Base-by-base conservation (phyloP, 92 coral and sea anemone genomes). In the Epizoanthus ramosus region DNA sequence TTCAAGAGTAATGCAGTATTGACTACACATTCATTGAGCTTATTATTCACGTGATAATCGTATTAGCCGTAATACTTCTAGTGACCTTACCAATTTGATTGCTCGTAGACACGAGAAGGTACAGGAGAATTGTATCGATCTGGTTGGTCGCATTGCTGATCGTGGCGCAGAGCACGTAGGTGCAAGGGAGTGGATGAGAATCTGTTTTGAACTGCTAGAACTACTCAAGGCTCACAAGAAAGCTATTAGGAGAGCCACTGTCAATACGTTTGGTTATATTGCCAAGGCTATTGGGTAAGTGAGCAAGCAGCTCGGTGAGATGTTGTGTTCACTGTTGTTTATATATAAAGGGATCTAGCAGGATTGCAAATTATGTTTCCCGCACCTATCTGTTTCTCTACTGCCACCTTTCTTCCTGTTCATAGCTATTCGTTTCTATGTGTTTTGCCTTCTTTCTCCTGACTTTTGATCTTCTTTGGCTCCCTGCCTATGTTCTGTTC, bases 111-210 rank as follows among this genome's bases (percentile, higher is more conserved):
- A 97, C 73, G 99, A 94, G 80, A 97, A 94, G 75, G 98, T 94
- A 18, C 98, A 97, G 70, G 99, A 97, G 83, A 97, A 97, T 85
- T 96, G 99, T 56, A 96, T 96, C 74, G 99, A 96, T 71, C 86
- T 96, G 74, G 99, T 96, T 57, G 99, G 99, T 19, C 94, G 99
- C 70, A 96, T 96, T 54, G 99, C 99, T 59, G 99, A 96, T 92
- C 97, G 99, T 61, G 99, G 99, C 50, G 99, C 99, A 2, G 99
- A 96, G 71, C 99, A 96, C 86, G 99, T 96, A 18, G 98, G 97
- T 21, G 99, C 99, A 17, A 90, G 99, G 76, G 99, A 96, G 74
- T 96, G 99, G 99, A 96, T 96, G 99, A 90, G 99, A 79, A 96
- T 96, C 71, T 96, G 99, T 56, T 96, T 96, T 75, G 99, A 96